phyloP scores from a whole-genome alignment of 92 coral and sea anemone genomes.

The Paramuricea clavata region DNA sequence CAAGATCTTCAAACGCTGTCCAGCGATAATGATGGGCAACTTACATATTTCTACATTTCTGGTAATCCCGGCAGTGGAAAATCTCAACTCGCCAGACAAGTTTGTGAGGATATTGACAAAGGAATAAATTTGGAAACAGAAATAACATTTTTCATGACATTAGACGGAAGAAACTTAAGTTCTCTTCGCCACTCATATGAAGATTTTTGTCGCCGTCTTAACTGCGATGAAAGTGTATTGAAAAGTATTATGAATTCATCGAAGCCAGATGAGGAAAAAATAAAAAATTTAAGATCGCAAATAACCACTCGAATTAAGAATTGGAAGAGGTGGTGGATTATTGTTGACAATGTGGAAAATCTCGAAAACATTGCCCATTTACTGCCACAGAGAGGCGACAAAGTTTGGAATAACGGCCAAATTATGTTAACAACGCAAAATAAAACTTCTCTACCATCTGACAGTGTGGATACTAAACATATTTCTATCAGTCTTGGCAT shows the following conservation, averaged over 20 bases:
- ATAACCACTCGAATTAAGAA: constrained; percentile 29
- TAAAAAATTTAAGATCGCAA: constrained; percentile 29
- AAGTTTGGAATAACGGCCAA: constrained; percentile 39
- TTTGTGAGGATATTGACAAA: neutral
- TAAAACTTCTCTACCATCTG: constrained; percentile 34
- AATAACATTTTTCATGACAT: constrained; percentile 40
- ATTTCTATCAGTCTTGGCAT: constrained; percentile 61
- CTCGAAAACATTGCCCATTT: constrained; percentile 10
- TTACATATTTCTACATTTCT: constrained; percentile 41
- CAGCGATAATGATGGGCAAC: neutral
- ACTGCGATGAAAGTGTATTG: constrained; percentile 48
- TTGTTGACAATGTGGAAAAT: constrained; percentile 62
- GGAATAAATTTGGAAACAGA: constrained; percentile 18
- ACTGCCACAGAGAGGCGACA: constrained; percentile 39
- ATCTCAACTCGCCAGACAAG: neutral
- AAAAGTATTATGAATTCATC: constrained; percentile 48
- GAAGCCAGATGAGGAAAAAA: constrained; percentile 30
- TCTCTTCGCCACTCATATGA: constrained; percentile 56
- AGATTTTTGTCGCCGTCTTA: constrained; percentile 58
- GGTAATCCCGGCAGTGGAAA: constrained; percentile 48
- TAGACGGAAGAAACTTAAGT: neutral
- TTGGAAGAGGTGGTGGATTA: constrained; percentile 58
- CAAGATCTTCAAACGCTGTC: constrained; percentile 18
- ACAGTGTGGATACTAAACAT: constrained; percentile 12
- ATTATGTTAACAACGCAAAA: constrained; percentile 56